A percentile compares a stretch with the other conserved stretches of the same genome.
These are phyloP conservation scores for Notodonta dromedarius DNA, from an alignment of 2,888 invertebrate genomes.

Conservation along the genomic window DNA sequence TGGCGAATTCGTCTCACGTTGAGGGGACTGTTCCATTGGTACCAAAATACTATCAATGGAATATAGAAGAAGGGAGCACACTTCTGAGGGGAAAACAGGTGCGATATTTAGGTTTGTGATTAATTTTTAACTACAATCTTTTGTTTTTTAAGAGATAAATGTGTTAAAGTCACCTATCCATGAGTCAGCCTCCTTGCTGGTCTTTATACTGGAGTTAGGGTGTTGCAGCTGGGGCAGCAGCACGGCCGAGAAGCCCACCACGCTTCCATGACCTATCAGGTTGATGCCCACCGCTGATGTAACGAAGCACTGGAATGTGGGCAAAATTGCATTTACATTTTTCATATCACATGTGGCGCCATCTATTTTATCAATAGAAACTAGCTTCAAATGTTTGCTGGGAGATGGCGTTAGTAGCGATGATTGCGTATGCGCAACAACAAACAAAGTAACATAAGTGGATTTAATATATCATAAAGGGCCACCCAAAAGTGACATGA, in stretches of 20 bases:
- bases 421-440: neutral
- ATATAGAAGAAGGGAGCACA: too few relatives aligned
- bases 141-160: too few relatives aligned
- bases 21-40: too few relatives aligned
- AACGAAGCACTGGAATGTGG: slow-evolving; percentile 56
- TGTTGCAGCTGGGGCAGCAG: slow-evolving; percentile 81
- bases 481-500: too few relatives aligned
- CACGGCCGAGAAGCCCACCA: slow-evolving; percentile 83
- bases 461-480: too few relatives aligned
- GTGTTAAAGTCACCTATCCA: slow-evolving; percentile 74
- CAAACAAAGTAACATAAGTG: neutral
- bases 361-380: neutral
- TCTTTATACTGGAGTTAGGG: slow-evolving; percentile 59
- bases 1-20: too few relatives aligned
- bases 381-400: neutral
- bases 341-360: neutral
- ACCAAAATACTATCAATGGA: too few relatives aligned
- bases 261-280: slow-evolving; percentile 58
- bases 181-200: slow-evolving; percentile 73
- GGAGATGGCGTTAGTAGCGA: neutral
- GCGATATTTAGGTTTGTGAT: too few relatives aligned
- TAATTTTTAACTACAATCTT: too few relatives aligned
- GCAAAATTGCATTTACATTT: neutral
- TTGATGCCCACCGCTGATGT: slow-evolving; percentile 58
- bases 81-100: too few relatives aligned